These are phyloP conservation scores for Orthosia incerta DNA, from an alignment of 2,888 invertebrate species.

Conservation along the genomic window DNA sequence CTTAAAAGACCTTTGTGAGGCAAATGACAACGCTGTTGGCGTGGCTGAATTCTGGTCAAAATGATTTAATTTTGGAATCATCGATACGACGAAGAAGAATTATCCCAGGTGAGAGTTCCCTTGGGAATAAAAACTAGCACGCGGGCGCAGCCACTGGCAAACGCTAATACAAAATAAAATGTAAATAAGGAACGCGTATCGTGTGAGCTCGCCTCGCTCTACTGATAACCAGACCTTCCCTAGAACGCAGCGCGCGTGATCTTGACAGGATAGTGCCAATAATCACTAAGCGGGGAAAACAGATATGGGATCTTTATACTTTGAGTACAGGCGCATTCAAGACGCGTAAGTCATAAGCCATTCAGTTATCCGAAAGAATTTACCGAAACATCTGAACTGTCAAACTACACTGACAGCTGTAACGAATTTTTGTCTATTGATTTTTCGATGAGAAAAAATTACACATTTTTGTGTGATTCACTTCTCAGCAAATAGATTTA, in stretches of 20 bases:
- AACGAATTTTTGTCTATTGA: background rate
- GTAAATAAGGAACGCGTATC: slow-evolving; percentile 44
- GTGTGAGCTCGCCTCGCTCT: slow-evolving; percentile 48
- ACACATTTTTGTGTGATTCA: background rate
- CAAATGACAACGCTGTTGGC: no score
- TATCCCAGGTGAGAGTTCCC: no score
- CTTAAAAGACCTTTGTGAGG: no score
- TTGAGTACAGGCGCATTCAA: slow-evolving; percentile 1
- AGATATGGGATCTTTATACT: slow-evolving; percentile 25
- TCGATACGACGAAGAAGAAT: no score
- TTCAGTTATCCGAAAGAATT: background rate
- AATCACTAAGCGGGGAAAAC: slow-evolving; percentile 28
- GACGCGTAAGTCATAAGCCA: no score
- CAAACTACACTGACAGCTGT: background rate
- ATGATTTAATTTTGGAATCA: no score
- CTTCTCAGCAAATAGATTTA: background rate
- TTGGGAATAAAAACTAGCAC: no score
- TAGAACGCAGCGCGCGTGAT: slow-evolving; percentile 35
- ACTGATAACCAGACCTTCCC: slow-evolving; percentile 39
- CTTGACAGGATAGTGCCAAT: slow-evolving; percentile 46
- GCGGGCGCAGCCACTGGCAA: no score
- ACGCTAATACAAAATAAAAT: slow-evolving; percentile 39
- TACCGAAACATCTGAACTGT: background rate
- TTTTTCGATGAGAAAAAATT: no score
- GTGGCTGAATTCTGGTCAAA: no score